Evolutionary conservation across 2,888 invertebrate genomes (phyloP).

Genomic region (Dione vanillae): DNA sequence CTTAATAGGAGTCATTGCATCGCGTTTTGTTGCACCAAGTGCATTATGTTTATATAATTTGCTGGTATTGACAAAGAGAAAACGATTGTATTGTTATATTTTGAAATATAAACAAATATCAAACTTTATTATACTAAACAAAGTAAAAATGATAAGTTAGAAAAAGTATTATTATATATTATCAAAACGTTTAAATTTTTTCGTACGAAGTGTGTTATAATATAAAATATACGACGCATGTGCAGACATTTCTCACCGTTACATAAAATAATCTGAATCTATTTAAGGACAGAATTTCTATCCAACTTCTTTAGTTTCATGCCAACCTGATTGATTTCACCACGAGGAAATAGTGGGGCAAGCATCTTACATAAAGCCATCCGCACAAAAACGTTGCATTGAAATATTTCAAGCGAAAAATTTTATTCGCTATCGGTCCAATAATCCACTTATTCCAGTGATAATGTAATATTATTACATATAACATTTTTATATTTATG

Average conservation of each 20-base stretch:
- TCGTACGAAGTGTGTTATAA: no score
- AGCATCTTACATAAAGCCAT: slow-evolving; percentile 29
- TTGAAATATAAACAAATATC: no score
- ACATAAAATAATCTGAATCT: slow-evolving; percentile 26
- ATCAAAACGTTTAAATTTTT: no score
- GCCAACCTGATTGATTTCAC: slow-evolving; percentile 33
- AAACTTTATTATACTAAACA: no score
- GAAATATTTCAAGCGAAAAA: slow-evolving; percentile 67
- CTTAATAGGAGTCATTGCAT: no score
- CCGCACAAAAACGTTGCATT: slow-evolving; percentile 39
- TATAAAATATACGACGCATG: background rate
- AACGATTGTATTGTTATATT: no score
- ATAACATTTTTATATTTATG: slow-evolving; percentile 13
- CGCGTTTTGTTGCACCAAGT: no score
- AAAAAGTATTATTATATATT: no score
- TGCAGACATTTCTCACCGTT: slow-evolving; percentile 18
- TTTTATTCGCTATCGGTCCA: slow-evolving; percentile 69
- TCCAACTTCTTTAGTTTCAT: slow-evolving; percentile 30
- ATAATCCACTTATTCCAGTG: slow-evolving; percentile 65
- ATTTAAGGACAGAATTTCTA: slow-evolving; percentile 33
- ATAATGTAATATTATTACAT: slow-evolving; percentile 59
- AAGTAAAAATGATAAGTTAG: no score
- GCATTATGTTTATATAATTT: no score
- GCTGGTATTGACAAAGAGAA: no score
- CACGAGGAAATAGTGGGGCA: slow-evolving; percentile 22